Evolutionary conservation across 2,888 invertebrate species (phyloP), one percentile per base, ranked within the genome.

Genomic region (Amphipyra berbera): DNA sequence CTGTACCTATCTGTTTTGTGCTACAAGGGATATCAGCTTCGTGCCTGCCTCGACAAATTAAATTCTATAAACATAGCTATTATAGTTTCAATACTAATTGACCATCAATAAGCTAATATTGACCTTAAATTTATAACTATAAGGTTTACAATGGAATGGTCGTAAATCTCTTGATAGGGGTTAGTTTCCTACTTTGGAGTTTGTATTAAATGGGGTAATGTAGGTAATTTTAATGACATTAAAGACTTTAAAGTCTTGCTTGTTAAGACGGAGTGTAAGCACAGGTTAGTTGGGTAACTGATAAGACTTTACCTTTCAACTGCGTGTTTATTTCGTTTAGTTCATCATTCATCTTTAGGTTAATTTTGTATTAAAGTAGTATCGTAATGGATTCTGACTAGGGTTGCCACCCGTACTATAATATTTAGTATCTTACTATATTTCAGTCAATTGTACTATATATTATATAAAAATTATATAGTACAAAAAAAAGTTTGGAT

Each of bases 191-290:
- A 49, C 10, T 38, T 48, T 48, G 41, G 33, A 62, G 61, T 74
- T 73, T 66, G 56, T 45, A 52, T 70, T 61, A 53, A 61, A n/a
- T 41, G 38, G 42, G 68, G 49, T 72, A 59, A 67, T 61, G 59
- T 54, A 53, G 61, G 63, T 40, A 63, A 73, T 64, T 68, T 73
- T 68, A 73, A 73, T 73, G 68, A 49, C 48, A 73, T 68, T 68
- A 73, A 45, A 46, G 46, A 49, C 68, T 64, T n/a, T 59, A 68
- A 68, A 61, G 54, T 73, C 61, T 73, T 61, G 55, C 50, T 57
- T 63, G 33, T 46, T 44, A 38, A 58, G 61, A 61, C 61, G 44
- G 48, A 58, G 63, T 64, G 58, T 59, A 72, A 60, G 59, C 59
- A 14, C 38, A 64, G 64, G 73, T 73, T 67, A 68, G 58, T 35